phyloP scores from a whole-genome alignment of 2,113 vertebrate genomes.

The Syrmaticus mikado region DNA sequence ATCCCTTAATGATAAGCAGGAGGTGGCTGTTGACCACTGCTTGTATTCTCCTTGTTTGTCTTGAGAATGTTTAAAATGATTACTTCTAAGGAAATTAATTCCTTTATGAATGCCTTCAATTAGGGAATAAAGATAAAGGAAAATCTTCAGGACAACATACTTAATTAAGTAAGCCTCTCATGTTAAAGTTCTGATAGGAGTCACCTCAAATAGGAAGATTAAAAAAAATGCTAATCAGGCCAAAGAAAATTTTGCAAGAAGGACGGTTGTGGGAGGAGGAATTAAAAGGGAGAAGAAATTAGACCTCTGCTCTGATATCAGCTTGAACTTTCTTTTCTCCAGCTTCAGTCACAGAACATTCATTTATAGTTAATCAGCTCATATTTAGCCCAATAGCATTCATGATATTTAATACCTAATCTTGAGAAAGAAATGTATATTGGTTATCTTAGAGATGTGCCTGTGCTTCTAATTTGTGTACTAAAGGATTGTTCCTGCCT shows the following conservation, averaged over 20 bases:
- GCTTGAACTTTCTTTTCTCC: background rate
- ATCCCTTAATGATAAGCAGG: accelerated
- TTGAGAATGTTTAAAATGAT: background rate
- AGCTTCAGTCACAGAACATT: background rate
- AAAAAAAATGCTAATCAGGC: conserved; percentile 39
- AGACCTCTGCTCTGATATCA: conserved; percentile 43
- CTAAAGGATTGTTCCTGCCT: background rate
- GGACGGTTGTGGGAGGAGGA: conserved; percentile 20
- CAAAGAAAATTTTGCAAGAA: conserved; percentile 43
- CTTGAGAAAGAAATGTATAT: background rate
- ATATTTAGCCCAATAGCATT: conserved; percentile 4
- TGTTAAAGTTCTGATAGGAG: background rate
- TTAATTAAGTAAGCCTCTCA: background rate
- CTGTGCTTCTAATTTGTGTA: conserved; percentile 36
- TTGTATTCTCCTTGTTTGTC: background rate
- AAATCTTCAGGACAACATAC: background rate
- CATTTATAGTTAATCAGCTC: conserved; percentile 34
- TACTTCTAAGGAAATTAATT: background rate
- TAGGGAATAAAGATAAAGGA: background rate
- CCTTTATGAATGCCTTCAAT: background rate
- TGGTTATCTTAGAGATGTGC: background rate
- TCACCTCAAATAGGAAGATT: conserved; percentile 2
- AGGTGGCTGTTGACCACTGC: background rate
- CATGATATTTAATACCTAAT: conserved; percentile 27
- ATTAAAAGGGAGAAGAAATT: conserved; percentile 34